A percentile compares a stretch with the other conserved stretches of the same genome.
Conservation (phyloP, 2,888 invertebrate species). For the Caenorhabditis drosophilae region DNA sequence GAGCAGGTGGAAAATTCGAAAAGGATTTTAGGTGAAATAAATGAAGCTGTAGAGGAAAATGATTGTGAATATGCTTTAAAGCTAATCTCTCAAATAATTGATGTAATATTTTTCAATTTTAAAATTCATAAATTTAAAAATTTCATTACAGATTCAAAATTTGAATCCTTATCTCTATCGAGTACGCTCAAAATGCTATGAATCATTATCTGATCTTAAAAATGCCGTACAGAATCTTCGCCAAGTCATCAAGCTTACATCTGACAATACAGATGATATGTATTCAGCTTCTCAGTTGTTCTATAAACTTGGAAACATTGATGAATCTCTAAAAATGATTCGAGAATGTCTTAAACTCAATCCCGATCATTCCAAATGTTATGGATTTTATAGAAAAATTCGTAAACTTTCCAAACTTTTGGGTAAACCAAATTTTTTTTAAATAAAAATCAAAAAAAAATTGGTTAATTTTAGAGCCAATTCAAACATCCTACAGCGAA, state of each 20-base stretch:
- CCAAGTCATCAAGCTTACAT: slow-evolving; percentile 16
- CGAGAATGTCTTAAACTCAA: slow-evolving; percentile 96
- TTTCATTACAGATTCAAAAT: slow-evolving; percentile 4
- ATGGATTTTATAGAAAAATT: slow-evolving; percentile 92
- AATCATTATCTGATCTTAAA: slow-evolving; percentile 2
- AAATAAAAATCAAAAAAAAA: background rate
- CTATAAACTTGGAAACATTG: slow-evolving; percentile 14
- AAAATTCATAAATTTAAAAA: background rate
- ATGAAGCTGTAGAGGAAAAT: background rate
- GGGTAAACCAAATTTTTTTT: background rate
- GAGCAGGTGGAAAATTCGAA: background rate
- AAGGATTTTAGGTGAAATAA: background rate
- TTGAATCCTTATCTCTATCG: slow-evolving; percentile 11
- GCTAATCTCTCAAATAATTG: slow-evolving; percentile 8
- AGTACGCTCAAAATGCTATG: slow-evolving; percentile 12
- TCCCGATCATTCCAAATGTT: slow-evolving; percentile 94
- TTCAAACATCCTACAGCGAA: slow-evolving; percentile 12
- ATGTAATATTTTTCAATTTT: background rate
- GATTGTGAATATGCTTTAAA: slow-evolving; percentile 7
- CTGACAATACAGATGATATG: slow-evolving; percentile 16
- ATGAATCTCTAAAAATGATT: slow-evolving; percentile 77
- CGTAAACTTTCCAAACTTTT: slow-evolving; percentile 80
- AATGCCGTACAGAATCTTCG: slow-evolving; percentile 16
- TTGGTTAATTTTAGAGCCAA: slow-evolving; percentile 14
- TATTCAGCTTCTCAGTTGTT: slow-evolving; percentile 11